phyloP scores from a whole-genome alignment of 2,888 invertebrate species.

The Linnaemya vulpina region DNA sequence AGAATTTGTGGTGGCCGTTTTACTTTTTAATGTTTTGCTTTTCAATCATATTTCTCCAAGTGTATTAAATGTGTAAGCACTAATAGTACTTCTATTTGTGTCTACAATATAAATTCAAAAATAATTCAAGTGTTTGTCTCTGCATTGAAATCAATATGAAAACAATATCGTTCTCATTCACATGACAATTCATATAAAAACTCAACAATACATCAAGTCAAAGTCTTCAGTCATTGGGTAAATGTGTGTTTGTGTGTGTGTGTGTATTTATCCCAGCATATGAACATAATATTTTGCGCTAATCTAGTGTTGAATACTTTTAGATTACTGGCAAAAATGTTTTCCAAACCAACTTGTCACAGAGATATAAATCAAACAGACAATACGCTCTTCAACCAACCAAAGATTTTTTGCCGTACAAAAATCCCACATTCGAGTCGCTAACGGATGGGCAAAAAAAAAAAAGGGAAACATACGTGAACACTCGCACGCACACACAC shows the following conservation, averaged over 20 bases:
- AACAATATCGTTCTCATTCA: slow-evolving; percentile 28
- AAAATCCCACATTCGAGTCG: slow-evolving; percentile 21
- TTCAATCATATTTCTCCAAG: not conserved
- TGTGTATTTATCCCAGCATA: not conserved
- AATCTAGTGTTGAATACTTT: slow-evolving; percentile 63
- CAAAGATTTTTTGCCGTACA: slow-evolving; percentile 2
- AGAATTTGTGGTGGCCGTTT: too few relatives aligned
- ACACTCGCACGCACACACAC: not conserved
- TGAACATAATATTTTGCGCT: slow-evolving; percentile 30
- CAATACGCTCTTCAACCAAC: slow-evolving; percentile 42
- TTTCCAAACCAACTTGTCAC: slow-evolving; percentile 66
- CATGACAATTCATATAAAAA: slow-evolving; percentile 31
- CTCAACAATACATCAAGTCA: slow-evolving; percentile 9
- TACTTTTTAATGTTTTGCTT: too few relatives aligned
- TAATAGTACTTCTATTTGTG: not conserved
- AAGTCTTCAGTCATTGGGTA: not conserved
- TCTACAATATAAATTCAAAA: not conserved
- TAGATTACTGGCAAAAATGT: slow-evolving; percentile 32
- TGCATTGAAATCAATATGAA: slow-evolving; percentile 2
- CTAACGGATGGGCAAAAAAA: slow-evolving; percentile 5
- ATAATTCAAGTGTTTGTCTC: not conserved
- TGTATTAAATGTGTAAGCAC: not conserved
- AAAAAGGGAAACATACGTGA: slow-evolving; percentile 19
- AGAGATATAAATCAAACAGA: slow-evolving; percentile 68
- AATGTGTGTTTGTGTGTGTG: slow-evolving; percentile 3